Conservation (phyloP, 2,797 vertebrate species). For the Sebastes jordani region DNA sequence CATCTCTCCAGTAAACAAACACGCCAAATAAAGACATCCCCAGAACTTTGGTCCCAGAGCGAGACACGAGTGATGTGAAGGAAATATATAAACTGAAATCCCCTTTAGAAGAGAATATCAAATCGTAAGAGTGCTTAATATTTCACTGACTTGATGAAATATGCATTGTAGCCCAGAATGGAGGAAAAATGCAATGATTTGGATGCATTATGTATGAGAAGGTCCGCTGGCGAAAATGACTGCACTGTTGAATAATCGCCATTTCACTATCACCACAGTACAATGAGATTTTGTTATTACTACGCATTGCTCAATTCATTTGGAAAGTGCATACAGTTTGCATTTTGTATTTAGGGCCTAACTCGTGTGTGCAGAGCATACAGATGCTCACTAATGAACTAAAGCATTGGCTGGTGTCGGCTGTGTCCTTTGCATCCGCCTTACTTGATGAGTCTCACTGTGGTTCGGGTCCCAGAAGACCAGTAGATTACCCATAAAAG, state of each 20-base stretch:
- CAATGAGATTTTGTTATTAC: conserved; percentile 72
- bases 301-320: conserved; percentile 72
- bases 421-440: conserved; percentile 31
- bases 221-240: conserved; percentile 77
- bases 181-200: conserved; percentile 80
- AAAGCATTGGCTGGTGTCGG: conserved; percentile 10
- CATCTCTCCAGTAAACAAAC: conserved; percentile 64
- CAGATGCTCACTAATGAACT: conserved; percentile 62
- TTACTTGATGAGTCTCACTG: conserved; percentile 34
- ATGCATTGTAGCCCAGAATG: conserved; percentile 81
- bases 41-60: conserved; percentile 31
- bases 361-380: conserved; percentile 38
- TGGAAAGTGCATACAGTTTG: conserved; percentile 61
- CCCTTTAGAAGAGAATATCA: conserved; percentile 77
- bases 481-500: conserved; percentile 1
- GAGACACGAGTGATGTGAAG: conserved; percentile 35
- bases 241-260: conserved; percentile 77
- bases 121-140: conserved; percentile 82
- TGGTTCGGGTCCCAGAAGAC: conserved; percentile 22
- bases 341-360: conserved; percentile 58
- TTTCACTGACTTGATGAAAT: conserved; percentile 82
- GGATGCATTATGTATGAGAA: conserved; percentile 78
- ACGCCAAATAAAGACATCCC: conserved; percentile 45
- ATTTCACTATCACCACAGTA: conserved; percentile 71
- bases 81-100: conserved; percentile 67